Percentiles rank a stretch among this genome's conserved stretches.
Evolutionary conservation across 2,888 invertebrate genomes (phyloP).

Genomic region (Sinohyriopsis cumingii): DNA sequence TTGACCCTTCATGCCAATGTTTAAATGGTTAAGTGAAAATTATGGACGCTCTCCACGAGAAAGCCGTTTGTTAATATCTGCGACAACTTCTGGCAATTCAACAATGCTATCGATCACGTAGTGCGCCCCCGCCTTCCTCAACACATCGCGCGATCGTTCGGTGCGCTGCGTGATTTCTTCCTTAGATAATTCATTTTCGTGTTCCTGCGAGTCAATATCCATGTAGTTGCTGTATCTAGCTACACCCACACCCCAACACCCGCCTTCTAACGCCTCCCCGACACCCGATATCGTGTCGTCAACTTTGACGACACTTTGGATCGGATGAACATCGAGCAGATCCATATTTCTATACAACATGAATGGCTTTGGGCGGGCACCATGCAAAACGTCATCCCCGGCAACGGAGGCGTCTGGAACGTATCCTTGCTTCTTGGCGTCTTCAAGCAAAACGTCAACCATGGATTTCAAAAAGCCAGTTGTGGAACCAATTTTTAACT

Average conservation of each 20-base stretch:
- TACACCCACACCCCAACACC: constrained; percentile 72
- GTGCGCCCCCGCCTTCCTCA: constrained; percentile 69
- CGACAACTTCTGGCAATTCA: constrained; percentile 68
- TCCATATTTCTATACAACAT: constrained; percentile 72
- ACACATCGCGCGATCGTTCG: constrained; percentile 55
- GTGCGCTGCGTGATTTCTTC: constrained; percentile 59
- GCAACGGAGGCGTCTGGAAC: constrained; percentile 68
- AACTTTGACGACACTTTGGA: constrained; percentile 68
- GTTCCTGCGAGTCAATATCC: constrained; percentile 64
- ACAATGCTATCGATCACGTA: constrained; percentile 71
- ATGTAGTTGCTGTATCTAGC: constrained; percentile 71
- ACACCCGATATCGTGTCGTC: constrained; percentile 71
- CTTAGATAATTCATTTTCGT: constrained; percentile 51
- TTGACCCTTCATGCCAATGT: too few species aligned
- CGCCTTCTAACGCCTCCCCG: constrained; percentile 69
- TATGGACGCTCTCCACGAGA: constrained; percentile 66
- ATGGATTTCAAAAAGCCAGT: constrained; percentile 67
- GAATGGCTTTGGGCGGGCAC: constrained; percentile 70
- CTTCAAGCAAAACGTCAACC: constrained; percentile 63
- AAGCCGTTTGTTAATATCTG: constrained; percentile 68
- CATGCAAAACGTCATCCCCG: constrained; percentile 70
- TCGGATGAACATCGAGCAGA: constrained; percentile 67
- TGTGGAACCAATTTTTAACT: constrained; percentile 49
- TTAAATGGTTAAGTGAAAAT: background rate
- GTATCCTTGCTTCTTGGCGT: constrained; percentile 68